These are phyloP conservation scores for Rhinoptilus africanus DNA, from an alignment of 2,113 vertebrate genomes.

Conservation along the genomic window DNA sequence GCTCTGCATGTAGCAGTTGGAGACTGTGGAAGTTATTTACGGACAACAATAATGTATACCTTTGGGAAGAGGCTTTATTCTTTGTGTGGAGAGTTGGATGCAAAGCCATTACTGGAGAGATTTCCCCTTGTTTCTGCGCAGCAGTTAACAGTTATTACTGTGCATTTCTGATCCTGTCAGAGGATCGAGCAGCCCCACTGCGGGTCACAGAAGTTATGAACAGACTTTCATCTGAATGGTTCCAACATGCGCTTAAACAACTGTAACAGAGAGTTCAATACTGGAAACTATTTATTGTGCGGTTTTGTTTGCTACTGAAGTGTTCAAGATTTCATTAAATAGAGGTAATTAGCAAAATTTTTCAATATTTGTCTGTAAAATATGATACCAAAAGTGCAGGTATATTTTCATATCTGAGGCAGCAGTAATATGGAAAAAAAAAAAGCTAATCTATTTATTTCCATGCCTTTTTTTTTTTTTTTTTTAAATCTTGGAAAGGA, in stretches of 20 bases:
- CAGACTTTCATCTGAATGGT: neutral
- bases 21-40: neutral
- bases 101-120: neutral
- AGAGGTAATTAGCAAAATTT: neutral
- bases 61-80: neutral
- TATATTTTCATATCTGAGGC: neutral
- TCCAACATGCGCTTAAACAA: neutral
- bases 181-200: neutral
- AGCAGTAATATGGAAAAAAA: neutral
- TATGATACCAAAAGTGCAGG: neutral
- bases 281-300: neutral
- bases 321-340: neutral
- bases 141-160: conserved; percentile 8
- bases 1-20: neutral
- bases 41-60: neutral
- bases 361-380: neutral
- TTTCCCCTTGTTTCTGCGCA: neutral
- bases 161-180: neutral
- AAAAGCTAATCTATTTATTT: neutral
- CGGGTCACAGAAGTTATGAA: neutral
- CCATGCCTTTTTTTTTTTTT: neutral
- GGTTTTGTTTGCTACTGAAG: neutral
- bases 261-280: neutral
- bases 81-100: neutral
- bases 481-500: neutral